These are phyloP conservation scores for rat (Rattus norvegicus) DNA, from an alignment of 2,113 vertebrate genomes.

Conservation along the genomic window GRCr8 NC_086033.1:108058501-108059000, in stretches of 20 bases:
- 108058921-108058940: background rate
- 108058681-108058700: slow-evolving; percentile 8
- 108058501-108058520: background rate
- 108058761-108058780: background rate
- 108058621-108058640: background rate
- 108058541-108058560: slow-evolving; percentile 22
- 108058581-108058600: background rate
- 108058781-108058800: background rate
- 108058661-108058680: background rate
- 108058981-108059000: background rate
- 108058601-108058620: background rate
- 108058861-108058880: slow-evolving; percentile 2
- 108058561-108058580: slow-evolving; percentile 2
- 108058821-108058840: background rate
- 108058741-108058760: background rate
- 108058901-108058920: background rate
- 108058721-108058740: background rate
- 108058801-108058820: background rate
- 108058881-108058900: background rate
- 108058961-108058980: slow-evolving; percentile 41
- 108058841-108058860: background rate
- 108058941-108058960: slow-evolving; percentile 5
- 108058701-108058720: background rate
- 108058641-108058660: background rate
- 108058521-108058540: background rate